These are phyloP conservation scores for Leptopilina myrica DNA, from an alignment of 2,888 invertebrate species.

Conservation along the genomic window DNA sequence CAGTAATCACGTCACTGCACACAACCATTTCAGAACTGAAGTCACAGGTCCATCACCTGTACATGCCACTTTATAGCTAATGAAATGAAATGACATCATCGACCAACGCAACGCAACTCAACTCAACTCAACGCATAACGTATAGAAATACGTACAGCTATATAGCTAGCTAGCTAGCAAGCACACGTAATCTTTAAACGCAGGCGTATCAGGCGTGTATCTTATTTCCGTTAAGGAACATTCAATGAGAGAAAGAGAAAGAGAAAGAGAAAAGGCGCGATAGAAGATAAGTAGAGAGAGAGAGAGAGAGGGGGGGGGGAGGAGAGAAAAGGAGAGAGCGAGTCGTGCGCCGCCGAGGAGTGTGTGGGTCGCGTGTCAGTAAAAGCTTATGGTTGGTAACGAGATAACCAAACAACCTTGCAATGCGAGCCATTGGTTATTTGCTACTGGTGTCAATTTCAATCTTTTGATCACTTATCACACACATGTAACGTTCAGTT, in stretches of 20 bases:
- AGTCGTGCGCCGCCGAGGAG: constrained; percentile 61
- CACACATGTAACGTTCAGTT: no score
- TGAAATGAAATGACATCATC: constrained; percentile 73
- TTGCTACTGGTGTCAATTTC: constrained; percentile 58
- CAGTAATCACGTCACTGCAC: constrained; percentile 7
- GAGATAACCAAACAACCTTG: constrained; percentile 67
- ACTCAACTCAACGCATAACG: constrained; percentile 39
- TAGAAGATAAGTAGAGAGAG: constrained; percentile 10
- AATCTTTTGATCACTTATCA: constrained; percentile 29
- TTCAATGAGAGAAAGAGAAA: constrained; percentile 52
- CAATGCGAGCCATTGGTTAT: constrained; percentile 52
- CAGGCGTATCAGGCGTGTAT: constrained; percentile 75
- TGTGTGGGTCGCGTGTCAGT: constrained; percentile 72
- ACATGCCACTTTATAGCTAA: constrained; percentile 68
- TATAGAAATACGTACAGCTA: constrained; percentile 48
- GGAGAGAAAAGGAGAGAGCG: constrained; percentile 45
- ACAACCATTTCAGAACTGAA: neutral
- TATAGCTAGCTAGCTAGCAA: constrained; percentile 61
- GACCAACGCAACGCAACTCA: constrained; percentile 61
- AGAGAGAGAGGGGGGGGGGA: constrained; percentile 42
- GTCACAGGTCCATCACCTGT: constrained; percentile 45
- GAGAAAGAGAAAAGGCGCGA: constrained; percentile 41
- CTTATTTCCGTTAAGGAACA: constrained; percentile 70
- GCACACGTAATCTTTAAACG: constrained; percentile 67
- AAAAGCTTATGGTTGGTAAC: constrained; percentile 60